Percentiles rank a stretch among this genome's conserved stretches.
Conservation (phyloP, 2,797 vertebrate genomes). For the Lutjanus campechanus region DNA sequence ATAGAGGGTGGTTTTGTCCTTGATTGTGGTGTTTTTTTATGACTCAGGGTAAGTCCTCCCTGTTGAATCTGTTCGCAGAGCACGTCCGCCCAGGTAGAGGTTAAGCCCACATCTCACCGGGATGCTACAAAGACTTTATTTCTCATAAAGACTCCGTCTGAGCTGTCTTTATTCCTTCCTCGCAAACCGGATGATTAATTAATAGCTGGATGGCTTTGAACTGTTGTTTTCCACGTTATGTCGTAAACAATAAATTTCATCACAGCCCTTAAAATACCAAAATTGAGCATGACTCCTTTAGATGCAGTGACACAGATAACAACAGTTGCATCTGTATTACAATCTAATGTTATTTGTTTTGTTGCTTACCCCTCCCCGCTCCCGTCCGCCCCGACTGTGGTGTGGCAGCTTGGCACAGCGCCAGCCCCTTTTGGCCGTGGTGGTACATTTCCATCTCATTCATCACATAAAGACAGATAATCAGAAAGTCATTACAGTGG, state of each 20-base stretch:
- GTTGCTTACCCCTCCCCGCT: conserved; percentile 53
- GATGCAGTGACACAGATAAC: conserved; percentile 48
- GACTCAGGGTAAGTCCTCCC: conserved; percentile 21
- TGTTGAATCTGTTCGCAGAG: conserved; percentile 49
- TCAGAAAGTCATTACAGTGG: conserved; percentile 99
- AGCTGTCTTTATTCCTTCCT: conserved; percentile 46
- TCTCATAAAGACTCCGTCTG: conserved; percentile 40
- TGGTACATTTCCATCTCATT: conserved; percentile 99
- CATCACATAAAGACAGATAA: conserved; percentile 99
- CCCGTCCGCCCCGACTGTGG: conserved; percentile 70
- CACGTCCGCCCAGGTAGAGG: conserved; percentile 64
- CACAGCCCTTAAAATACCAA: conserved; percentile 18
- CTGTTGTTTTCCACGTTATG: conserved; percentile 29
- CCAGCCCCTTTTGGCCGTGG: conserved; percentile 89
- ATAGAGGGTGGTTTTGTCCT: conserved; percentile 62
- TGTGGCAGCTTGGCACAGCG: conserved; percentile 86
- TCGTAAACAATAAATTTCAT: conserved; percentile 53
- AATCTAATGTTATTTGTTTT: conserved; percentile 75
- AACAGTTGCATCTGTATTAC: conserved; percentile 64
- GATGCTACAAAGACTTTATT: conserved; percentile 60
- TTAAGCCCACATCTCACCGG: conserved; percentile 57
- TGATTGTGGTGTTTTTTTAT: conserved; percentile 48
- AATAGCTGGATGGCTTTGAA: conserved; percentile 50
- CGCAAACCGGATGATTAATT: conserved; percentile 60
- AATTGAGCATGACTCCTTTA: conserved; percentile 36